phyloP scores from a whole-genome alignment of 2,113 vertebrate genomes.

The Brachirus orientalis region DNA sequence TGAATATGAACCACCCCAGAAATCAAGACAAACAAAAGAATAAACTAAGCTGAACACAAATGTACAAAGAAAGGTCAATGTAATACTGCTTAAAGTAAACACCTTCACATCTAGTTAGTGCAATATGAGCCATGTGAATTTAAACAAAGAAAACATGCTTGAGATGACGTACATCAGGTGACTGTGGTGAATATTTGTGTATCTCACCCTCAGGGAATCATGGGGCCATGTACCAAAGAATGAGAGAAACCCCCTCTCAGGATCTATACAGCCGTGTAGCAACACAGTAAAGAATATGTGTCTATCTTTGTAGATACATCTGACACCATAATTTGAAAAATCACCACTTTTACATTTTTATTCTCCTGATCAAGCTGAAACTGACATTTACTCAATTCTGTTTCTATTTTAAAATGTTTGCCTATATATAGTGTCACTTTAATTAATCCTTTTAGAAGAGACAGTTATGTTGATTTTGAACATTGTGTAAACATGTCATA shows the following conservation, averaged over 20 bases:
- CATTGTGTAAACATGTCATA: background rate
- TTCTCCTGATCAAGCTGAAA: too few relatives aligned
- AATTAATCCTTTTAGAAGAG: slow-evolving; percentile 19
- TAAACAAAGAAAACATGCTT: slow-evolving; percentile 39
- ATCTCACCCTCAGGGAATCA: slow-evolving; percentile 47
- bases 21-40: slow-evolving; percentile 71
- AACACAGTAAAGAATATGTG: too few relatives aligned
- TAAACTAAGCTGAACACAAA: slow-evolving; percentile 57
- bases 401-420: background rate
- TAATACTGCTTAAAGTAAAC: slow-evolving; percentile 62
- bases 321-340: too few relatives aligned
- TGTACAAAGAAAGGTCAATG: slow-evolving; percentile 49
- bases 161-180: slow-evolving; percentile 34
- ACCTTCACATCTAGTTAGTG: slow-evolving; percentile 42
- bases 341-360: too few relatives aligned
- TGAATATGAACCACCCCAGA: slow-evolving; percentile 51
- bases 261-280: slow-evolving; percentile 88
- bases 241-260: slow-evolving; percentile 81
- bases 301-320: too few relatives aligned
- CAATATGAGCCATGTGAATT: slow-evolving; percentile 48
- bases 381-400: too few relatives aligned
- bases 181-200: slow-evolving; percentile 31
- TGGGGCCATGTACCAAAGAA: slow-evolving; percentile 82
- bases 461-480: slow-evolving; percentile 9
- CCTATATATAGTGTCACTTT: background rate